phyloP scores from a whole-genome alignment of 1,140 invertebrate genomes.

The Periplaneta americana region DNA sequence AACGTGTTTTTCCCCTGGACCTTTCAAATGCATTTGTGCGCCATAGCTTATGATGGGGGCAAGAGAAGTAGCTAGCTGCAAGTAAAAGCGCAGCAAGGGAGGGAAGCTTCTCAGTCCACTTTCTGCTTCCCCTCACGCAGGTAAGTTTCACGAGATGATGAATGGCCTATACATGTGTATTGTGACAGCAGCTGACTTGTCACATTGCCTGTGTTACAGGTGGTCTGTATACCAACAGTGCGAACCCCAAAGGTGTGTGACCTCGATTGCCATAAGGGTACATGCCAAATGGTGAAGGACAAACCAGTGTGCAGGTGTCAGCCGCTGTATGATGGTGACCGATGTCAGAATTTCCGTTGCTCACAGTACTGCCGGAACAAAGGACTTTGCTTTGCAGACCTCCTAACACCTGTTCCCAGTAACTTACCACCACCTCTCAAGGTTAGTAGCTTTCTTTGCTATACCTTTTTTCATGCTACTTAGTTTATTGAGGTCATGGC shows the following conservation, averaged over 20 bases:
- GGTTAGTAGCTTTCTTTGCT: constrained; percentile 17
- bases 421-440: constrained; percentile 28
- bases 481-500: no score
- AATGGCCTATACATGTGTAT: no score
- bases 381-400: constrained; percentile 49
- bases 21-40: no score
- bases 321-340: constrained; percentile 49
- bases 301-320: constrained; percentile 51
- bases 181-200: no score
- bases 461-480: no score
- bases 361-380: constrained; percentile 57
- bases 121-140: no score
- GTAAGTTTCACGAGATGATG: no score
- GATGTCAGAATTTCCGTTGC: constrained; percentile 58
- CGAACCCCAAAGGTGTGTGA: constrained; percentile 30
- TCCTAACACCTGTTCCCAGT: constrained; percentile 23
- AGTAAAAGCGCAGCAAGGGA: no score
- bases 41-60: no score
- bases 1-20: no score
- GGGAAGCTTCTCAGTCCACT: no score
- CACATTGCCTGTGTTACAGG: constrained; percentile 3
- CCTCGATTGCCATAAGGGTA: constrained; percentile 45
- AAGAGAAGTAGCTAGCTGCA: no score
- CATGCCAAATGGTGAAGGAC: constrained; percentile 44
- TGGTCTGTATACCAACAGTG: constrained; percentile 19